Evolutionary conservation across 2,113 vertebrate species (phyloP), one percentile per base, ranked within the genome.

Genomic region (Saccopteryx leptura): DNA sequence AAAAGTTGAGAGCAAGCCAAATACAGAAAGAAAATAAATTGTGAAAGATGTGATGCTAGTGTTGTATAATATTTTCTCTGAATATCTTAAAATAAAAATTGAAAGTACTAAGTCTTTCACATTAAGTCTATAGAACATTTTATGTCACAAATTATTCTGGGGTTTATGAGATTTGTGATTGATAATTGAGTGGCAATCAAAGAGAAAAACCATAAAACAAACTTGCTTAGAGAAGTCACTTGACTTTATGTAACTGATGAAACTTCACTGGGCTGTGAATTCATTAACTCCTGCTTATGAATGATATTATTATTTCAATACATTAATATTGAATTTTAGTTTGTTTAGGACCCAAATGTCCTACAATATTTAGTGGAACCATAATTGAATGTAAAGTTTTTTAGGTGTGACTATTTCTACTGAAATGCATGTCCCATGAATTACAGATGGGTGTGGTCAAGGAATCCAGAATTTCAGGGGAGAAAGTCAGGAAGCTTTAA

Each of bases 181-280:
- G 84, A 13, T 68, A 84, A 91, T 19, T 90, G 33, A 33, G 68
- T 33, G 28, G 31, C n/a, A 75, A 61, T 58, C 46, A 46, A 95
- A 89, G 24, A 86, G 78, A 89, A 93, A 90, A 93, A 72, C 65
- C 50, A 66, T 54, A 86, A 75, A 92, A 66, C n/a, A 80, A 85
- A 76, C 2, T 39, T 68, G 31, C 11, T 85, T 91, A 39, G 39
- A 89, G 74, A 93, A 81, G 54, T 65, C 60, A 69, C 58, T 24
- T 75, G 60, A 65, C 58, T 86, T 76, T 91, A 76, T 24, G 7
- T 33, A 56, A 88, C 24, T 28, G n/a, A 31, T 46, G 4, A 63
- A 68, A 17, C 4, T 79, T 82, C 63, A 61, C 46, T 91, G 72
- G 75, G 3, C 19, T 69, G 2, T 79, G 39, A 76, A 91, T 71